Evolutionary conservation across 2,888 invertebrate genomes (phyloP), one percentile per base, ranked within the genome.

Genomic region (Pollenia labialis): DNA sequence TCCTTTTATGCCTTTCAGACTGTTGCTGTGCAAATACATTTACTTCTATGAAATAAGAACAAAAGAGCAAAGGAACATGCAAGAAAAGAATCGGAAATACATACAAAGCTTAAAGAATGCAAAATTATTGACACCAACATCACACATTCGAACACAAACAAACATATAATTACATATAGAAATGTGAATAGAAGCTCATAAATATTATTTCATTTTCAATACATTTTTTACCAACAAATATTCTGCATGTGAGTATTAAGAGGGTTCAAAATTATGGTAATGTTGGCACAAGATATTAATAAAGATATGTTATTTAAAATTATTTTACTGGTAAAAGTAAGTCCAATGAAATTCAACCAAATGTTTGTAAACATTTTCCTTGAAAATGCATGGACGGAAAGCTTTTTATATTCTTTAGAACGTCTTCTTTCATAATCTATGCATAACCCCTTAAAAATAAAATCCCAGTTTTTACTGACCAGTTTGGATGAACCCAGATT

Each of bases 111-210:
- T 66, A 81, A 66, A 62, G 81, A 88, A 84, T 86, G 72, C 69
- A 79, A 86, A 85, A 88, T 86, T 86, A 86, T 87, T 85, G 88
- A 86, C 85, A 84, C 88, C 86, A 81, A 71, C 74, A 66, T 75
- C 40, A 74, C 50, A 85, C 69, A 68, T 44, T 52, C 11, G n/a
- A 32, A 77, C 40, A 60, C 52, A 71, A 14, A 50, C 32, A 52
- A 62, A 56, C 48, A 44, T 72, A 81, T 50, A 71, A 68, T 48
- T 62, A 83, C 23, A 86, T 84, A 77, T 86, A 81, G 69, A 79
- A 86, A 86, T 88, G 81, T 83, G 77, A 85, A 84, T 81, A 86
- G 84, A 74, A 84, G 83, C 77, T 88, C 88, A 86, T 88, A 88
- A 88, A 88, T 88, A 88, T 83, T 23, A 56, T 85, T 54, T 46